Evolutionary conservation across 2,888 invertebrate genomes (phyloP).

Genomic region (Nomada flava): DNA sequence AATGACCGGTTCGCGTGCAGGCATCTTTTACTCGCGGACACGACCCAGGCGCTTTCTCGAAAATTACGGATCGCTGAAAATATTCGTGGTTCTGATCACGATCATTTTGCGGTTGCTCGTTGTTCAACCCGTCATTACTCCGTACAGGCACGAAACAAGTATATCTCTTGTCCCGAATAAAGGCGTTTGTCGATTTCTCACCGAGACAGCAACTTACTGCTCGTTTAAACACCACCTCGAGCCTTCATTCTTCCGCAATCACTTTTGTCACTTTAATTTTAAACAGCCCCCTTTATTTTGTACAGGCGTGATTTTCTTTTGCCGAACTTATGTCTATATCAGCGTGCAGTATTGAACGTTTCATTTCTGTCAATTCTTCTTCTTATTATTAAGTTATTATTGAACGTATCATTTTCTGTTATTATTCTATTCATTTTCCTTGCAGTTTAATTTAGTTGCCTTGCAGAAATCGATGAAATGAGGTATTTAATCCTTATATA

Average conservation of each 20-base stretch:
- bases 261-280: neutral
- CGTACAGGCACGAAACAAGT: conserved; percentile 29
- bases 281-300: neutral
- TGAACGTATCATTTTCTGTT: no score
- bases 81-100: conserved; percentile 46
- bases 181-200: conserved; percentile 32
- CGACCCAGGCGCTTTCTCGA: conserved; percentile 43
- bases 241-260: neutral
- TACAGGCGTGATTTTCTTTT: no score
- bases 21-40: conserved; percentile 11
- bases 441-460: no score
- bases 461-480: no score
- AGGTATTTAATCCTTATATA: no score
- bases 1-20: neutral
- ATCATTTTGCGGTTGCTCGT: conserved; percentile 38
- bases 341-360: no score
- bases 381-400: no score
- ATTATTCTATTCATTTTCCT: no score
- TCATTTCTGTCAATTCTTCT: no score
- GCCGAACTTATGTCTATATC: no score
- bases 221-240: neutral
- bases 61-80: conserved; percentile 48
- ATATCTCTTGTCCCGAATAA: conserved; percentile 33
- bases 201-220: neutral
- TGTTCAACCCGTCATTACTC: conserved; percentile 46